Base-by-base conservation (phyloP, 2,113 vertebrate genomes). In the Edolisoma coerulescens region DNA sequence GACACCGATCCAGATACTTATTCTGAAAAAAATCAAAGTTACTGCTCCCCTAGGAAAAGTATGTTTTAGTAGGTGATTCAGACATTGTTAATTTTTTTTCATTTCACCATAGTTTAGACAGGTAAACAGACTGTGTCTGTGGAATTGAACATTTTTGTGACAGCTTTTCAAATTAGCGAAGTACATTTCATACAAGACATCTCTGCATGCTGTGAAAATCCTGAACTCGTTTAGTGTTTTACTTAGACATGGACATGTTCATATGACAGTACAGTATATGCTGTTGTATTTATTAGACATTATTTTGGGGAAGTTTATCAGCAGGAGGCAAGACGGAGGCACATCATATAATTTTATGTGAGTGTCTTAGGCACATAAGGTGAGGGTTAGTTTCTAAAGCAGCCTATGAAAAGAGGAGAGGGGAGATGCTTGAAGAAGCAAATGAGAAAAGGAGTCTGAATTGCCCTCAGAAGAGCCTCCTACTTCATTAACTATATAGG, bases 101-200 rank as follows among this genome's bases (percentile, higher is more conserved):
- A 60, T 86, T 89, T 89, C 67, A 54, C 47, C 32, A 3, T 76
- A 52, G 65, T 94, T 92, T 83, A 88, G 89, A 83, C 47, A 93
- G 84, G 35, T 87, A 90, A 96, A 76, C 87, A 96, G 93, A 83
- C 53, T 79, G 54, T 96, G 65, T 94, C 86, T 88, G 50, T 85
- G 79, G 89, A 89, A 91, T 28, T 71, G 50, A 85, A 78, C 44
- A 17, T 75, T 81, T 79, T 82, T 71, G 45, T 94, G 84, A 91
- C 74, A 82, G 87, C 81, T 93, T 93, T 94, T 93, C 91, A 94
- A 71, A 89, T 82, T 90, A 93, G 57, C 49, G 61, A 76, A 82
- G 65, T 81, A 54, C 17, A 22, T 74, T 85, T 85, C 78, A 41
- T 60, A 54, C 20, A 64, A 59, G 76, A 28, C 71, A 52, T 81